Evolutionary conservation across 2,888 invertebrate genomes (phyloP), one percentile per base, ranked within the genome.

Genomic region (Tanaodytes sp.): DNA sequence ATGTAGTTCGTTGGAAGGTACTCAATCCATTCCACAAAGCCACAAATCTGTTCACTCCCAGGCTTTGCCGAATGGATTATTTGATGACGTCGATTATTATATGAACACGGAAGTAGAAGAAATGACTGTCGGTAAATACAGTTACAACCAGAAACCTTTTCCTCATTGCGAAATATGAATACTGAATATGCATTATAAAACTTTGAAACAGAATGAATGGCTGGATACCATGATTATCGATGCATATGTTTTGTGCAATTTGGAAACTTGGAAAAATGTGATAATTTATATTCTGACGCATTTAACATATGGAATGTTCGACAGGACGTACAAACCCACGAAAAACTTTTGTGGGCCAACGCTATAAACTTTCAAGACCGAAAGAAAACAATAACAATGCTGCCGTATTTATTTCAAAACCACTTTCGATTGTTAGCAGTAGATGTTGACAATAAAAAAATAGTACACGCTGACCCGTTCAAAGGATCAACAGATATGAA

Each of bases 61-160:
- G 8, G 58, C 58, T 12, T 12, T 58, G 30, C 1, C 2, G 1
- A 58, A 48, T 23, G 59, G 36, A 14, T 43, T 59, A 42, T 59
- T 59, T 18, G 4, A 42, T 0, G 59, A 59, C 31, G 1, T 9
- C 6, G 42, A 49, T 1, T 59, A 59, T 36, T 59, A 59, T n/a
- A 39, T 16, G 14, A 15, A 30, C 12, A 4, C 14, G 9, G 2
- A 12, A 15, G 18, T 11, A 9, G 40, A 23, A 12, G 2, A 4
- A 12, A 14, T 52, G n/a, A 37, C 18, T 27, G 8, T 55, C 1
- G 57, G 51, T 1, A 37, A 4, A 15, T 51, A 51, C 23, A 37
- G 20, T 3, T 4, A 8, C 4, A 33, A 12, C 12, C 11, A 33
- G 11, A 3, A 6, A n/a, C 3, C 5, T n/a, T 4, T 12, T n/a